These are phyloP conservation scores for Rhadinocentrus ornatus DNA, from an alignment of 2,797 vertebrate species.

Conservation along the genomic window DNA sequence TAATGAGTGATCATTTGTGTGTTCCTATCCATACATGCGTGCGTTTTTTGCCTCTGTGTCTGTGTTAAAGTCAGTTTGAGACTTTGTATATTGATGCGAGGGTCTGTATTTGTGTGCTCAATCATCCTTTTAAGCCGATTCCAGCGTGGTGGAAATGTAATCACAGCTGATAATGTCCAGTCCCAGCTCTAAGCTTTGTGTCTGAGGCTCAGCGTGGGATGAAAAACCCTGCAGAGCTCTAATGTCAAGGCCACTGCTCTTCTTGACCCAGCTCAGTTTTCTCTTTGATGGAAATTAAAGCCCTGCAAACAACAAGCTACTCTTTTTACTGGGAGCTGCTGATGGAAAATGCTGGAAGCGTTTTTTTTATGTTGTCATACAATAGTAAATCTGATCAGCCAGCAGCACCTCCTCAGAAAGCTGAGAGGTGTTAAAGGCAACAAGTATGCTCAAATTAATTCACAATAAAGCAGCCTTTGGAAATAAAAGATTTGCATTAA, in stretches of 20 bases:
- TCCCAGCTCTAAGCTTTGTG: conserved; percentile 27
- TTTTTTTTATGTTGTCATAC: conserved; percentile 42
- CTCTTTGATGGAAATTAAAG: conserved; percentile 47
- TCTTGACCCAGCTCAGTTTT: conserved; percentile 11
- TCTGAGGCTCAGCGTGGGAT: conserved; percentile 49
- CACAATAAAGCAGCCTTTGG: neutral
- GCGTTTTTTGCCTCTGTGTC: conserved; percentile 1
- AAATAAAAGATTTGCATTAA: neutral
- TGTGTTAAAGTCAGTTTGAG: neutral
- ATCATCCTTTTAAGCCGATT: conserved; percentile 25
- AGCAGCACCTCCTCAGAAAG: conserved; percentile 17
- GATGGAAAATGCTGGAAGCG: conserved; percentile 27
- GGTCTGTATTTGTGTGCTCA: conserved; percentile 8
- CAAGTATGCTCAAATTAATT: neutral
- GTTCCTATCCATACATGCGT: neutral
- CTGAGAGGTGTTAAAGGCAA: conserved; percentile 14
- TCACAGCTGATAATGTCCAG: conserved; percentile 39
- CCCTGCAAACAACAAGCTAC: conserved; percentile 19
- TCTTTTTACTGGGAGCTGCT: conserved; percentile 10
- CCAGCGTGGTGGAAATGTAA: conserved; percentile 26
- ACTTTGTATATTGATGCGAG: conserved; percentile 1
- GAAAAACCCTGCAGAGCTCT: conserved; percentile 41
- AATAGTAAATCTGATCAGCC: conserved; percentile 35
- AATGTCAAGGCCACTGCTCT: conserved; percentile 49
- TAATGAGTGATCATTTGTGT: neutral